Evolutionary conservation across 2,888 invertebrate species (phyloP), one percentile per base, ranked within the genome.

Genomic region (Caenorhabditis panamensis): DNA sequence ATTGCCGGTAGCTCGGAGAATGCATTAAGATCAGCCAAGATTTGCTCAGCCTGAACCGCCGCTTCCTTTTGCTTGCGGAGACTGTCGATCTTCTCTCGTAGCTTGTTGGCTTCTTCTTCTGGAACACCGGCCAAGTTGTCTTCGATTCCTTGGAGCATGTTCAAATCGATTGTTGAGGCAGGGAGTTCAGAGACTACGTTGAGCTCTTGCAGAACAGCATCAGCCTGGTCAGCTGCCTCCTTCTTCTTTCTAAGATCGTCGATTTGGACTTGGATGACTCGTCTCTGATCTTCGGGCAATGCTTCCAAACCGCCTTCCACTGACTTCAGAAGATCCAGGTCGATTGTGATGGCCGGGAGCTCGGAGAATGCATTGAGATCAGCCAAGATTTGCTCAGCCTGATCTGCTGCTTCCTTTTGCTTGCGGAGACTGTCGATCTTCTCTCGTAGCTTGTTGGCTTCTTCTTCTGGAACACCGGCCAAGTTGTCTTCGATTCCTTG

Each of bases 371-470:
- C 67, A 13, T 54, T 22, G 2, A 76, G 47, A 9, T 76, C 76
- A n/a, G 9, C 24, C 8, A 78, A 2, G n/a, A 78, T 20, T 0
- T 13, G 24, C 5, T 78, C 69, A 9, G 47, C 37, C 26, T 66
- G 49, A 24, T 75, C 71, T 8, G 49, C 36, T 2, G 9, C 53
- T 28, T 56, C 13, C 31, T 67, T 63, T 16, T 31, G 24, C 13
- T 41, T 13, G 13, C 79, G 67, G n/a, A 79, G 66, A 16, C 72
- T 41, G 1, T 59, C 59, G 9, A 75, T 75, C 53, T 36, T 41
- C 11, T 59, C 61, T n/a, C 53, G 61, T 20, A 67, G 49, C 24
- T 16, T 18, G 8, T 56, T 36, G n/a, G 28, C 44, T 22, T 66
- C 53, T 53, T 68, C 73, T 1, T 16, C 18, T 44, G 79, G 73